Conservation (phyloP, 2,797 vertebrate genomes). For the Aselliscus stoliczkanus region DNA sequence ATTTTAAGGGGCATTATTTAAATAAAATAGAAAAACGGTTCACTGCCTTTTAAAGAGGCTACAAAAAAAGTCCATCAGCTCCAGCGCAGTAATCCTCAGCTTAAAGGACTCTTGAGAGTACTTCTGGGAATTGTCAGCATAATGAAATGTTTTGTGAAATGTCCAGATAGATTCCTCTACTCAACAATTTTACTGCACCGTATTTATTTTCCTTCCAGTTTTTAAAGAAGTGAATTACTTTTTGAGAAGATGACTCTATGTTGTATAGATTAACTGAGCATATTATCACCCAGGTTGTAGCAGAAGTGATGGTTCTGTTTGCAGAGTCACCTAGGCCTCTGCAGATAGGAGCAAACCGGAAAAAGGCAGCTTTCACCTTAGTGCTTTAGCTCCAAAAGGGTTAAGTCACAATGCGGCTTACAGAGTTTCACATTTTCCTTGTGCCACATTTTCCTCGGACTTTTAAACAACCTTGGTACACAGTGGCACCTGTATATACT, state of each 20-base stretch:
- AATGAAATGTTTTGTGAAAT: constrained; percentile 90
- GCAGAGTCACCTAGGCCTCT: constrained; percentile 37
- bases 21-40: constrained; percentile 90
- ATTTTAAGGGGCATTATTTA: constrained; percentile 90
- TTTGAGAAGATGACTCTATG: constrained; percentile 77
- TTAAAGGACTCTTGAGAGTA: constrained; percentile 87
- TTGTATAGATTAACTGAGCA: constrained; percentile 77
- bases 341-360: neutral
- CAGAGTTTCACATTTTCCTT: constrained; percentile 68
- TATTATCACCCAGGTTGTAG: constrained; percentile 69
- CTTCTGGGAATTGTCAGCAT: constrained; percentile 89
- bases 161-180: constrained; percentile 86
- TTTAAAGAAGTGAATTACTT: constrained; percentile 83
- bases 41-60: constrained; percentile 88
- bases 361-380: neutral
- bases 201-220: constrained; percentile 85
- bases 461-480: constrained; percentile 71
- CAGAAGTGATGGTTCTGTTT: constrained; percentile 53
- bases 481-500: constrained; percentile 22
- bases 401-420: constrained; percentile 70
- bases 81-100: constrained; percentile 86
- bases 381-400: constrained; percentile 57
- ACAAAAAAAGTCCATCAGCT: constrained; percentile 89
- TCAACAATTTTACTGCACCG: constrained; percentile 84
- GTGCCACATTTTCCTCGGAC: constrained; percentile 65